Base-by-base conservation (phyloP, 2,888 invertebrate species). In the Catocala nupta region DNA sequence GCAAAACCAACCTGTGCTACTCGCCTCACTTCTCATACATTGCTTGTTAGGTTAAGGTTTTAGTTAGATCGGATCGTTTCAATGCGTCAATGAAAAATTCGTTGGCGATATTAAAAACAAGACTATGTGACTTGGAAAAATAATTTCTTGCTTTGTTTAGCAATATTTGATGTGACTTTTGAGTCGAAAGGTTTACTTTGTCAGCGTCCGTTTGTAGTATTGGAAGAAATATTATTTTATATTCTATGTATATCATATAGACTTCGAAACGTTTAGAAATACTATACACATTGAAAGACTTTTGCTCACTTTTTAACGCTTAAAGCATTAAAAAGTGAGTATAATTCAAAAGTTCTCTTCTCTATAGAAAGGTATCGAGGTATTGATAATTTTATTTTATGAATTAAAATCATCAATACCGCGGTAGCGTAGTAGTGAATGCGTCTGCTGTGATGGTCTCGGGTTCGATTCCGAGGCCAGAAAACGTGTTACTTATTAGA, bases 131-230 rank as follows among this genome's bases (percentile, higher is more conserved):
- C 73, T 75, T 69, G 68, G 69, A 71, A 75, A 81, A 80, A 83
- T 84, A 80, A 83, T 82, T 84, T 84, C 74, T 82, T 80, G 81
- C 83, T 78, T 83, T 85, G 81, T 81, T 82, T 78, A 80, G 80
- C 78, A 77, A 81, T 83, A 81, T 79, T 77, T 75, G 81, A 80
- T 68, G 71, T 80, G 73, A 80, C 78, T 82, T 83, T 79, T 74
- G 75, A 80, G 72, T 77, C 73, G 80, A 81, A 77, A 80, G 75
- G 76, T 78, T 83, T 80, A 80, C 77, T 81, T 82, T 81, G 80
- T 81, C 82, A 82, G 82, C 71, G 54, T 64, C 63, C 68, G 66
- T 75, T 71, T 71, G 65, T 60, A 51, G 59, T 75, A 71, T 73
- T 72, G 71, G 64, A 48, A 62, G 64, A 65, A 73, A 72, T 68